Evolutionary conservation across 1,140 invertebrate genomes (phyloP).

Genomic region (Antheraea mylitta): DNA sequence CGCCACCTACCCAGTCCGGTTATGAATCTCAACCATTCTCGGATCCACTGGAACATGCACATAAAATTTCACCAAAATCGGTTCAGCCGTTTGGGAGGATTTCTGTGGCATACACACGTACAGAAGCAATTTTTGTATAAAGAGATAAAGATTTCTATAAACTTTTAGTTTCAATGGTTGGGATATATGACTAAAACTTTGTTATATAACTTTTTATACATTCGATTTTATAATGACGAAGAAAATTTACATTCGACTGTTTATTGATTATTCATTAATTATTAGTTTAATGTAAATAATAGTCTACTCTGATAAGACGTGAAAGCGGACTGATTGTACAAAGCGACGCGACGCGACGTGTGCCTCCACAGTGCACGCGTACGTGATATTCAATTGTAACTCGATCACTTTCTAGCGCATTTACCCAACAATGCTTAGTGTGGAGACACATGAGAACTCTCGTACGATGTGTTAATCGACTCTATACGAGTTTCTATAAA

Average conservation of each 20-base stretch:
- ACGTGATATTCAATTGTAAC: slow-evolving; percentile 54
- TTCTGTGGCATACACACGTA: too few relatives aligned
- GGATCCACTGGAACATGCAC: too few relatives aligned
- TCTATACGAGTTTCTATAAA: neutral
- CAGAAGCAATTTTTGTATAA: too few relatives aligned
- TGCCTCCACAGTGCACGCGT: slow-evolving; percentile 30
- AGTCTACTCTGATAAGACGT: slow-evolving; percentile 9
- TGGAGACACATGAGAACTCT: neutral
- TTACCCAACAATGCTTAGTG: slow-evolving; percentile 8
- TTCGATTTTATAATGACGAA: neutral
- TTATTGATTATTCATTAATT: slow-evolving; percentile 9
- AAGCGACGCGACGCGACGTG: slow-evolving; percentile 40
- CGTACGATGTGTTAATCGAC: neutral
- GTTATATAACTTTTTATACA: too few relatives aligned
- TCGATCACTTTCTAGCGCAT: slow-evolving; percentile 41
- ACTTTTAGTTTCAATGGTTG: too few relatives aligned
- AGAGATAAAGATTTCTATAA: too few relatives aligned
- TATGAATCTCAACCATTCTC: too few relatives aligned
- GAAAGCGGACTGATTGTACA: slow-evolving; percentile 47
- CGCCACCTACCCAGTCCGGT: too few relatives aligned
- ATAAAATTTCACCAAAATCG: too few relatives aligned
- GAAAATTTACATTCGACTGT: neutral
- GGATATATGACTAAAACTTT: too few relatives aligned
- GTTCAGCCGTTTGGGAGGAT: too few relatives aligned
- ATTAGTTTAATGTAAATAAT: slow-evolving; percentile 7